Evolutionary conservation across 2,797 vertebrate species (phyloP), one percentile per base, ranked within the genome.

Genomic region (Crenuchus spilurus): DNA sequence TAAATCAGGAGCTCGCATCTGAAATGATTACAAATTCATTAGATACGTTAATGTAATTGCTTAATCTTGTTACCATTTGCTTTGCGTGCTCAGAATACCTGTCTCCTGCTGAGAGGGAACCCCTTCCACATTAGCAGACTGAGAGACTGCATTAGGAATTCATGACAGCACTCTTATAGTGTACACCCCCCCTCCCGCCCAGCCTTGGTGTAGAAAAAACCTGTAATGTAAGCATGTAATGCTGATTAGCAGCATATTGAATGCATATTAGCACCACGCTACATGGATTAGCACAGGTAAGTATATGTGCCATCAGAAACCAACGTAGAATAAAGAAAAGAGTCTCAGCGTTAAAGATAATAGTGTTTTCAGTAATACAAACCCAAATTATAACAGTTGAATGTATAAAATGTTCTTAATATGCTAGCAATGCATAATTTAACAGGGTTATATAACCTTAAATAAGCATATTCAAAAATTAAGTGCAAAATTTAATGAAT

Each of bases 1-100:
- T 82, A 82, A 63, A 85, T 81, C 82, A 75, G 80, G 76, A 82
- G 75, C 88, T 85, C 83, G 80, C 86, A 77, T 81, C 77, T 37
- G 65, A 85, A 83, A 84, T 88, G 84, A 88, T 90, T 87, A 88
- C 80, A 84, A 78, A 84, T 88, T 86, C 82, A 87, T 86, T 84
- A 86, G 86, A 83, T 85, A 82, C 42, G 82, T 75, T 81, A 71
- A 82, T 84, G 77, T 88, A 90, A 88, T 87, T 87, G 83, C 86
- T 85, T 89, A 87, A 90, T 91, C 86, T 82, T 82, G 75, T 89
- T 87, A 82, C 76, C 80, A 76, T 77, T 86, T 83, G 76, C 30
- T 2, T 8, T 80, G 76, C 83, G 84, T 91, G 88, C 84, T 75
- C 67, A 54, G 88, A 88, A 88, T 87, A 60, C 26, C 42, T 33